Percentiles rank a stretch among this genome's conserved stretches.
Conservation (phyloP, 2,113 vertebrate species). For the Catagonus wagneri region DNA sequence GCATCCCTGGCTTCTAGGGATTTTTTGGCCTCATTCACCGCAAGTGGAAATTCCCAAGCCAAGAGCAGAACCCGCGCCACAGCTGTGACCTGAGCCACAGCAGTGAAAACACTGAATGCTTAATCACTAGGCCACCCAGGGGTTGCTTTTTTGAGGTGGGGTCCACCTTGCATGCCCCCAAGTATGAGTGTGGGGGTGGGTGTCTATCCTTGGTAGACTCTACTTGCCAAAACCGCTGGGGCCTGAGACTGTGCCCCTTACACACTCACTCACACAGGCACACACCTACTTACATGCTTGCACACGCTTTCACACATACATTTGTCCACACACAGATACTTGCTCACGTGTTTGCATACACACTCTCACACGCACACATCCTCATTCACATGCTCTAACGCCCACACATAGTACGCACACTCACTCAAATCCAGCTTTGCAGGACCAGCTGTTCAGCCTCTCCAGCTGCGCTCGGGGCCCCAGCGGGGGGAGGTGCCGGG, state of each 20-base stretch:
- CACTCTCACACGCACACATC: neutral
- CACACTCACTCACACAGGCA: too few relatives aligned
- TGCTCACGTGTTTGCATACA: too few relatives aligned
- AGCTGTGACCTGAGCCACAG: too few relatives aligned
- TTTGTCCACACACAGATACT: too few relatives aligned
- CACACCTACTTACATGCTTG: neutral
- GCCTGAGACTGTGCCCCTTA: neutral
- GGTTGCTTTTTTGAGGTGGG: neutral
- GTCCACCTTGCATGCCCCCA: rapidly evolving
- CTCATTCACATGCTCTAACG: neutral
- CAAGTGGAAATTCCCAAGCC: too few relatives aligned
- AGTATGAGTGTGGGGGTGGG: neutral
- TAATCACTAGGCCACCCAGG: too few relatives aligned
- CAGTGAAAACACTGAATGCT: too few relatives aligned
- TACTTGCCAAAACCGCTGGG: neutral
- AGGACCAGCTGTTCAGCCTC: neutral
- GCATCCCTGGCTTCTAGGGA: rapidly evolving
- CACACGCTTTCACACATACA: neutral
- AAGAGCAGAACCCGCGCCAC: too few relatives aligned
- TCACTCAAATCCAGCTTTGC: neutral
- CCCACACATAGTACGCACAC: neutral
- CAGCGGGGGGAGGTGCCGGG: rapidly evolving
- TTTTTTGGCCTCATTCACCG: too few relatives aligned
- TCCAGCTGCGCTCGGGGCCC: neutral
- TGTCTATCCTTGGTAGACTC: rapidly evolving